phyloP scores from a whole-genome alignment of 30 jellyfish, hydroid and myxozoan species.

The Hydractinia symbiolongicarpus region DNA sequence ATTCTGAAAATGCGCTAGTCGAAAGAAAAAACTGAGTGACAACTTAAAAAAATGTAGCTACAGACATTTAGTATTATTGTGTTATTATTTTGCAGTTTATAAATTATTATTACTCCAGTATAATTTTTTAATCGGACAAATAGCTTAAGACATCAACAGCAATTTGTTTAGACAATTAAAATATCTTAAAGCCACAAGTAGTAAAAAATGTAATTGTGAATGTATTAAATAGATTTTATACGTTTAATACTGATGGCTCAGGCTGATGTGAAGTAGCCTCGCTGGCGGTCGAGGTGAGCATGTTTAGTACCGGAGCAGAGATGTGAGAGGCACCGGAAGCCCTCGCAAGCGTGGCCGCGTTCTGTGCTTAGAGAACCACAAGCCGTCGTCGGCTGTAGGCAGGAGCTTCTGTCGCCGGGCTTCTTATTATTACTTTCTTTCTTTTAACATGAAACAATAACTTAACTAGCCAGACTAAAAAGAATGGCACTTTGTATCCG shows the following conservation, averaged over 20 bases:
- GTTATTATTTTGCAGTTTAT: too few relatives aligned
- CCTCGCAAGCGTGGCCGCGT: constrained; percentile 25
- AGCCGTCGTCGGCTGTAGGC: constrained; percentile 10
- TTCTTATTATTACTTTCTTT: not conserved
- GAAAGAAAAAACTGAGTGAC: too few relatives aligned
- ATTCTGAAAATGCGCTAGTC: too few relatives aligned
- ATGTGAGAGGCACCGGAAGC: constrained; percentile 19
- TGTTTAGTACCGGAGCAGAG: not conserved
- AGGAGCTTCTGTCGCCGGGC: constrained; percentile 7
- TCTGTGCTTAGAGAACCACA: constrained; percentile 4
- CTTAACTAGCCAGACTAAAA: not conserved
- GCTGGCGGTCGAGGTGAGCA: constrained; percentile 14
- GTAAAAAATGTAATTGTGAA: not conserved
- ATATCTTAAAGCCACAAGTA: not conserved
- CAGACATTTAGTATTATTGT: too few relatives aligned
- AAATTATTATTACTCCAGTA: too few relatives aligned
- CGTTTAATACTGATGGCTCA: not conserved
- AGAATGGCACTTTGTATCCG: not conserved
- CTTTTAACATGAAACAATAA: not conserved
- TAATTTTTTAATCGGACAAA: too few relatives aligned
- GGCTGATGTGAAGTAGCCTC: not conserved
- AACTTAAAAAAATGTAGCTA: too few relatives aligned
- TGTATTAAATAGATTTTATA: not conserved
- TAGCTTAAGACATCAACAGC: too few relatives aligned
- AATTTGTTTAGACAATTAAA: too few relatives aligned